Conservation (phyloP, 2,797 vertebrate species). For the Triplophysa bombifrons region DNA sequence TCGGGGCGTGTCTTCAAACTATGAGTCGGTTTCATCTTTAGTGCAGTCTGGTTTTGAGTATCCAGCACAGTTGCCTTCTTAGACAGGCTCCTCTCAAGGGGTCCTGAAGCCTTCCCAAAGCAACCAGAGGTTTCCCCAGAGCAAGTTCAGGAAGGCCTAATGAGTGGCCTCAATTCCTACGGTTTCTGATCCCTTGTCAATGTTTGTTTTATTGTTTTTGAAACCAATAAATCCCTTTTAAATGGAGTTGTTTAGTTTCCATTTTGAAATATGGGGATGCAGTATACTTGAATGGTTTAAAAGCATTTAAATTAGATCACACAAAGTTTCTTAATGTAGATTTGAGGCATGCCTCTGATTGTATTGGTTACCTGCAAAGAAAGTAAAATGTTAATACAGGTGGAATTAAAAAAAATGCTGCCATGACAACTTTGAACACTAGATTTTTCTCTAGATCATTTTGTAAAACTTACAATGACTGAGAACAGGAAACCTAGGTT, state of each 20-base stretch:
- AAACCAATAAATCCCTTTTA: background rate
- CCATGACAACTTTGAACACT: no score
- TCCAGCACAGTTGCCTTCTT: background rate
- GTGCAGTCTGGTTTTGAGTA: background rate
- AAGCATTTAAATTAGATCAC: no score
- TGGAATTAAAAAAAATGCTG: no score
- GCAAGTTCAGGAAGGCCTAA: background rate
- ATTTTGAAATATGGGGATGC: no score
- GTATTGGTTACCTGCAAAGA: no score
- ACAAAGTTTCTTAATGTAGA: no score
- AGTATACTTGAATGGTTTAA: no score
- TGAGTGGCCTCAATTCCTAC: background rate
- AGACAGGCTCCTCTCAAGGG: background rate
- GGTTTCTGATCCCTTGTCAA: background rate
- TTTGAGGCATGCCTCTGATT: no score
- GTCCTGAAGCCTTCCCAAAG: background rate
- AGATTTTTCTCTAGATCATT: no score
- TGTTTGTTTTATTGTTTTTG: background rate
- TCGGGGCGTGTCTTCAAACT: background rate
- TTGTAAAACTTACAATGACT: no score
- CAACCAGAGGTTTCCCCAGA: background rate
- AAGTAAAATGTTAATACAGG: no score
- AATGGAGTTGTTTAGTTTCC: background rate
- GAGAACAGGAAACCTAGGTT: no score
- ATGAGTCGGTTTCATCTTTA: background rate